phyloP scores from a whole-genome alignment of 1,140 invertebrate species.

The Ridgeia piscesae region DNA sequence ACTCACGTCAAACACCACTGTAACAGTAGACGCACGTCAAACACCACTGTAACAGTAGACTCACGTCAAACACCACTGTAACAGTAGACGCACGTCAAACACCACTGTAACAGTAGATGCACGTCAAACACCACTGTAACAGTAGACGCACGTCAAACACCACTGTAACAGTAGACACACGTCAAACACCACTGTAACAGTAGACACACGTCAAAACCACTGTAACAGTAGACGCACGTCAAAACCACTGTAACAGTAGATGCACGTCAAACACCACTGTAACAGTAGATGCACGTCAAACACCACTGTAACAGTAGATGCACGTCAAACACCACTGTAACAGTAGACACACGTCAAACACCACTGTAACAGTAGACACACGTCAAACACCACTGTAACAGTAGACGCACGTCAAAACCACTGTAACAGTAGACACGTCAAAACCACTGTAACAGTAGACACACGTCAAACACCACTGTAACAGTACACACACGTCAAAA shows the following conservation, averaged over 20 bases:
- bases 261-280: constrained; percentile 53
- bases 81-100: too few relatives aligned
- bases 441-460: constrained; percentile 49
- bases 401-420: constrained; percentile 9
- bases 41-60: constrained; percentile 46
- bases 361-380: too few relatives aligned
- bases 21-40: too few relatives aligned
- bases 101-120: constrained; percentile 45
- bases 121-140: too few relatives aligned
- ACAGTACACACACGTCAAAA: too few relatives aligned
- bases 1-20: background rate
- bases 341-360: constrained; percentile 14
- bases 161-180: constrained; percentile 43
- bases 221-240: constrained; percentile 35
- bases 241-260: too few relatives aligned
- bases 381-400: constrained; percentile 53
- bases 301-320: too few relatives aligned
- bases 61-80: too few relatives aligned
- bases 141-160: constrained; percentile 49
- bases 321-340: constrained; percentile 54
- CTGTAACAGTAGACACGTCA: too few relatives aligned
- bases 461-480: too few relatives aligned
- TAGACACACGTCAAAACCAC: constrained; percentile 55
- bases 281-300: constrained; percentile 28
- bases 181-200: too few relatives aligned